Base-by-base conservation (phyloP, 2,797 vertebrate species). In the Leptoclinus maculatus region DNA sequence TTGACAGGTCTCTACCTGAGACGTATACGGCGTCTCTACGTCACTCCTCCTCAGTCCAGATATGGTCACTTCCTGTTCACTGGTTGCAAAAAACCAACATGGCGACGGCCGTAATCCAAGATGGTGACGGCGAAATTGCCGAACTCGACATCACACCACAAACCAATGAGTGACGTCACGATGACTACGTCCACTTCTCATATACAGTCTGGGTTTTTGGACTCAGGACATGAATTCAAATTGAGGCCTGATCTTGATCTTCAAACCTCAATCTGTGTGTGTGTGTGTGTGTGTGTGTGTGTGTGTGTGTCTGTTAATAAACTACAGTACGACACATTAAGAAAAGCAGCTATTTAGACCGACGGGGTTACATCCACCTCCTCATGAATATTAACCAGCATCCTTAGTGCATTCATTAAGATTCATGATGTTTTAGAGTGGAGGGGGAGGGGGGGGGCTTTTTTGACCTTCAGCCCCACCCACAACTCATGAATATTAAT, bases 401-500 rank as follows among this genome's bases (percentile, higher is more conserved):
- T 72, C 66, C 64, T 73, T 54, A 53, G 76, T 72, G 71, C 54
- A 58, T 73, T 83, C 66, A 85, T 91, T 87, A 90, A 87, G 71
- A 89, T 88, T 91, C 75, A 84, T 84, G 32, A 75, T 88, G 86
- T 70, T 29, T 73, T 27, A 38, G 21, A 12, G 21, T 47, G 17
- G 32, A 7, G 32, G 25, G 2, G 8, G 25, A 25, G 7, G 21
- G 13, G 16, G 23, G 62, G 53, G 23, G 32, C 73, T 80, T 38
- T 34, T 0, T 39, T 64, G 69, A 89, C 87, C 83, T 85, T 80
- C 60, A 60, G 82, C 80, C 67, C 86, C 66, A 25, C 88, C 88
- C 84, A 80, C 56, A 27, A 23, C 51, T 76, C 73, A 78, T 88
- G 80, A 85, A 89, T 91, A 90, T 87, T 79, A 79, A 92, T 62